Evolutionary conservation across 2,113 vertebrate species (phyloP), one percentile per base, ranked within the genome.

Genomic region (Pagrus major): DNA sequence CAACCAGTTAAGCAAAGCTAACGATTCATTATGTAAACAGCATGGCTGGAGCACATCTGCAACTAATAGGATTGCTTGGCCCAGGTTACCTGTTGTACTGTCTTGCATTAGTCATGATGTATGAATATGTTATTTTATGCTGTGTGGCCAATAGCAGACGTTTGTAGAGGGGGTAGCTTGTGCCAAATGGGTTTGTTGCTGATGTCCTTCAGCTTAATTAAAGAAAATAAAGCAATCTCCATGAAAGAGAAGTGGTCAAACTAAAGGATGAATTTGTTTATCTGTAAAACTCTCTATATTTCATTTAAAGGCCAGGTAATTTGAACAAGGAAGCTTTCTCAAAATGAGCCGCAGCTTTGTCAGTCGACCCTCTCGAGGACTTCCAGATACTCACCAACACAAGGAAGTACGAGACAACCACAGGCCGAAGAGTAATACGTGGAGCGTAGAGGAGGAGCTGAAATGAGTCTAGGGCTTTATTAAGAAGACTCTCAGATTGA

Each of bases 401-500:
- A 59, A 61, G 46, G 41, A 67, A 78, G 61, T 47, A n/a, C 10
- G 35, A 87, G 75, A 86, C 60, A 76, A 66, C 21, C 23, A 51
- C 21, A 75, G 54, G 54, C 71, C 65, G 61, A 69, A 51, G 59
- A 27, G 4, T 71, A 71, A 87, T 66, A 44, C 44, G 2, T 44
- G 44, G 20, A 72, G 47, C 51, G 10, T 27, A 51, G 83, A 76
- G 69, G 70, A 78, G 68, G 59, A 83, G 77, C 72, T 66, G 83
- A 83, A 87, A 87, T 80, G 76, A 90, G 82, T 87, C 90, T 80
- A 64, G 85, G 84, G 85, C 91, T 95, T 94, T 94, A 94, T 95
- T 94, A 94, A 90, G 91, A 92, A 91, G 83, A 88, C 81, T 85
- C 79, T 51, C 70, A 7, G 79, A 95, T 95, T 93, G 94, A 95